Evolutionary conservation across 2,797 vertebrate genomes (phyloP), one percentile per base, ranked within the genome.

Genomic region (Xenops minutus): DNA sequence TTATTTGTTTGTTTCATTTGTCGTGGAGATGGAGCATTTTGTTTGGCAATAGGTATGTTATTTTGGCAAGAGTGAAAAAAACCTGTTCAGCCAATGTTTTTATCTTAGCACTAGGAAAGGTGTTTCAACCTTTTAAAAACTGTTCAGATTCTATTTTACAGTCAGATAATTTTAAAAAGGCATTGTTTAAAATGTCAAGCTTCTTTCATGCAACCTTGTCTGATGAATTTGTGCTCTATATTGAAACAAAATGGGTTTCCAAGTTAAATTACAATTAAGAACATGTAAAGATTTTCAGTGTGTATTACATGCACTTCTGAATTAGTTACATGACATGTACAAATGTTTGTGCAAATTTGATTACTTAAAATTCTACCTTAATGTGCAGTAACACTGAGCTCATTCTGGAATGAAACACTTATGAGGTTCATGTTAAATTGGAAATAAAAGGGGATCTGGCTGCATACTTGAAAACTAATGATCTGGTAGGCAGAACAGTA

Each of bases 341-440:
- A 91, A 83, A 82, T 78, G 79, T 85, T 66, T 88, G 85, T 67
- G 67, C 61, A 85, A 89, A 91, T 91, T 81, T 36, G 5, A 34
- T 76, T 75, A 80, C 41, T 94, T 93, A 72, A 74, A 95, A 89
- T 79, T 95, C 62, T 81, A 1, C 15, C 8, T 55, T 93, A 90
- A 81, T 63, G 48, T 72, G 17, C 29, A 80, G 44, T 94, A 83
- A 49, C 44, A 82, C 66, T 64, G 78, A 92, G 61, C 39, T 87
- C 15, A 32, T 89, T 84, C 56, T 73, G 48, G 74, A 85, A 37
- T 4, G 44, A 87, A 91, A 85, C 32, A 77, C 66, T 90, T 91
- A 46, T 0, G 1, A 29, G 66, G 67, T 84, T 86, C 41, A n/a
- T 48, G 64, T 81, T 92, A 90, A 95, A 88, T 59, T 86, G 76